Evolutionary conservation across 1,140 invertebrate genomes (phyloP), one percentile per base, ranked within the genome.

Genomic region (Prorops nasuta): DNA sequence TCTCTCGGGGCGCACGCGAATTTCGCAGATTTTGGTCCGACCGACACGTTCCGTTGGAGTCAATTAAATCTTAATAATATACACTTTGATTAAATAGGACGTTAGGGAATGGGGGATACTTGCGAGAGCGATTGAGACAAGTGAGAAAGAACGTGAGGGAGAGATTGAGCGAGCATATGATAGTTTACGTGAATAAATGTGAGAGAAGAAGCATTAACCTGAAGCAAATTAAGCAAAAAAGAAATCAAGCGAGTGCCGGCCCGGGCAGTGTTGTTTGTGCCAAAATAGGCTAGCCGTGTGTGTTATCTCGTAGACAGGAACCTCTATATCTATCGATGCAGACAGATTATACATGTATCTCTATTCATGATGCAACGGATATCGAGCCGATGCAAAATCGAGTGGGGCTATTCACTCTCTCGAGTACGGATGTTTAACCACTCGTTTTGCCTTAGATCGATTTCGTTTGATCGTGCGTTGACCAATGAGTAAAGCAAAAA

Each of bases 31-130:
- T 61, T 60, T 39, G 50, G 64, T 72, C 66, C 64, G 54, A 66
- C 58, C 60, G 56, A 60, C n/a, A n/a, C 59, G 63, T 69, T 76
- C 61, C 67, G 70, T 75, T 69, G 62, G 62, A 76, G 74, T 77
- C 74, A 77, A 77, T 77, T 74, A 77, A 70, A 74, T 70, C 72
- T 63, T 74, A 75, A 66, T 63, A 63, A 69, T 74, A 74, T 63
- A 64, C 43, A 44, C 58, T 54, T 56, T 49, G 38, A 61, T 37
- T 18, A 46, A 52, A 15, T 16, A 57, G 52, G 61, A 45, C 51
- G 40, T 24, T 42, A 57, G 38, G 28, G 35, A 55, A 40, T 34
- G 38, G 36, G 43, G 40, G 54, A 10, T 28, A 19, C 9, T 16
- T 20, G 49, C 38, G 37, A 56, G 44, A 49, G 47, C 38, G n/a